Percentiles rank a stretch among this genome's conserved stretches.
Evolutionary conservation across 2,113 vertebrate genomes (phyloP).

Genomic region (Hippopotamus amphibius): DNA sequence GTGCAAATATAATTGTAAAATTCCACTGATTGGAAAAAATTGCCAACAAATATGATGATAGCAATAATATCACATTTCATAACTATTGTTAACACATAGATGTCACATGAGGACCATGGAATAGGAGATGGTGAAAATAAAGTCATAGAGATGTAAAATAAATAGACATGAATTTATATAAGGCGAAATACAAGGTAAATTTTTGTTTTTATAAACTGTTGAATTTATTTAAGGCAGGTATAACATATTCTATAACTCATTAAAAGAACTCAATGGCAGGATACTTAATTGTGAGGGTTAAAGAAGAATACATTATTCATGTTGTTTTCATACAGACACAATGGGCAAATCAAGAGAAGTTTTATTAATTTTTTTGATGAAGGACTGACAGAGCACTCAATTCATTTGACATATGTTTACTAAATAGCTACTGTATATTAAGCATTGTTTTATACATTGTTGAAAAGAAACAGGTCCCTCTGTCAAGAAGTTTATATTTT

Average conservation of each 20-base stretch:
- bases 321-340: not conserved
- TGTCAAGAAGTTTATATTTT: not conserved
- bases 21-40: not conserved
- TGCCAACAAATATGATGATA: not conserved
- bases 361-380: not conserved
- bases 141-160: not conserved
- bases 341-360: not conserved
- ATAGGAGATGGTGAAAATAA: not conserved
- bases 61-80: not conserved
- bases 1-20: not conserved
- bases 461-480: not conserved
- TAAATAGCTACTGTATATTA: not conserved
- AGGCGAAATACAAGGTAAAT: not conserved
- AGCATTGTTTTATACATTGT: not conserved
- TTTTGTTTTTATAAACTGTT: not conserved
- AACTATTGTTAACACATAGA: not conserved
- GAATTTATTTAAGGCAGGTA: not conserved
- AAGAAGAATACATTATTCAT: not conserved
- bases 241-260: not conserved
- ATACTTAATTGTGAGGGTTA: not conserved
- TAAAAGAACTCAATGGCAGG: not conserved
- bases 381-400: accelerated
- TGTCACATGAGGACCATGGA: not conserved
- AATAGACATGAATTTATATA: not conserved
- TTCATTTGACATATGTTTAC: not conserved